Evolutionary conservation across 2,797 vertebrate species (phyloP), one percentile per base, ranked within the genome.

Genomic region (Halcyon leucocephala): DNA sequence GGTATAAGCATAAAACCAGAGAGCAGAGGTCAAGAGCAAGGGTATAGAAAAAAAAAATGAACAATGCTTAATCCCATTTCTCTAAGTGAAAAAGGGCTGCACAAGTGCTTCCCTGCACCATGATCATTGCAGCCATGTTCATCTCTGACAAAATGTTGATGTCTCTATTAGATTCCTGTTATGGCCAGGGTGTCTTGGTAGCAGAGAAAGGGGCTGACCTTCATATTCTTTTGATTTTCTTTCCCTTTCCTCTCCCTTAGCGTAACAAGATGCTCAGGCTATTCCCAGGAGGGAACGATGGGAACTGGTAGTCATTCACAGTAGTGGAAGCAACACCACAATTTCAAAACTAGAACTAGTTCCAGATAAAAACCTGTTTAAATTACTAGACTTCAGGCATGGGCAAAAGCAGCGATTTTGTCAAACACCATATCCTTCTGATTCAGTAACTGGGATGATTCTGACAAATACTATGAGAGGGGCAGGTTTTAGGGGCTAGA

Each of bases 351-450:
- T 22, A 67, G 35, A 85, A 66, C 12, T 60, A 60, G 15, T 61
- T 79, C 6, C 22, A 78, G 52, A 73, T 13, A 13, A 92, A 91
- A 91, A 93, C 22, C 4, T 51, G 21, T 72, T 94, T 62, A 70
- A 72, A 67, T 35, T 26, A 57, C 26, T 66, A 66, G 16, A 80
- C 12, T 88, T 90, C 44, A 71, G 35, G n/a, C 28, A n/a, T 11
- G 28, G 29, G 7, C 22, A 89, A 82, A 95, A 83, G 31, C 28
- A 84, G 52, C 18, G 69, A 44, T 61, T 92, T 77, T 82, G 21
- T 58, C 70, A 82, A 67, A 60, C 1, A 3, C 12, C 31, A 15
- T 10, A 51, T 58, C 15, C 33, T 76, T 72, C 35, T 46, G 35
- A 72, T 46, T 76, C 70, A 7, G 1, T 62, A 91, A 87, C 66